Conservation (phyloP, 2,797 vertebrate genomes). For the Amblyraja radiata region DNA sequence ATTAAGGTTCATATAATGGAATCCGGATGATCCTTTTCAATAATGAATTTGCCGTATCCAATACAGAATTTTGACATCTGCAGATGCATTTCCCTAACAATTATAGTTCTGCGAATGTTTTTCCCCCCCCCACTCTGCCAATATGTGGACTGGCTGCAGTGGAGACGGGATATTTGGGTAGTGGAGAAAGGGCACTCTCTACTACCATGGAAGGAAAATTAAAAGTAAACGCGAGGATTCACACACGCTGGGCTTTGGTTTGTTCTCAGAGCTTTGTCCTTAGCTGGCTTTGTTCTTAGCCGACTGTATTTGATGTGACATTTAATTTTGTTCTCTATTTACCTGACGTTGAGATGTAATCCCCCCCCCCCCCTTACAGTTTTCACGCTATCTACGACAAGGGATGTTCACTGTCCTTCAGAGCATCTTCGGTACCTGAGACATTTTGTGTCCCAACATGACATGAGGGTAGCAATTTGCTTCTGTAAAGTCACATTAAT, state of each 20-base stretch:
- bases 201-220: too few species aligned
- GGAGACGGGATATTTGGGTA: too few species aligned
- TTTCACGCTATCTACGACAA: too few species aligned
- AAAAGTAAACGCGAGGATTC: neutral
- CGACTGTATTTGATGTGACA: slow-evolving; percentile 2
- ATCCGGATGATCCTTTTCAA: slow-evolving; percentile 9
- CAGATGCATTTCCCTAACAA: neutral
- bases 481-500: neutral
- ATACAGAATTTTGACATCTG: neutral
- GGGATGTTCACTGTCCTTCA: neutral
- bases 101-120: neutral
- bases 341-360: neutral
- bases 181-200: neutral
- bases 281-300: neutral
- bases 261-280: neutral
- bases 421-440: neutral
- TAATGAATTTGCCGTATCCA: neutral
- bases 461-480: neutral
- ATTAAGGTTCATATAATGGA: slow-evolving; percentile 10
- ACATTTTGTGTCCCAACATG: neutral
- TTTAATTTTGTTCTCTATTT: neutral
- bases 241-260: neutral
- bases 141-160: too few species aligned
- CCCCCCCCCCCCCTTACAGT: too few species aligned
- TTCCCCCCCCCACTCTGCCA: too few species aligned